Evolutionary conservation across 2,888 invertebrate genomes (phyloP).

Genomic region (Cyclophora punctaria): DNA sequence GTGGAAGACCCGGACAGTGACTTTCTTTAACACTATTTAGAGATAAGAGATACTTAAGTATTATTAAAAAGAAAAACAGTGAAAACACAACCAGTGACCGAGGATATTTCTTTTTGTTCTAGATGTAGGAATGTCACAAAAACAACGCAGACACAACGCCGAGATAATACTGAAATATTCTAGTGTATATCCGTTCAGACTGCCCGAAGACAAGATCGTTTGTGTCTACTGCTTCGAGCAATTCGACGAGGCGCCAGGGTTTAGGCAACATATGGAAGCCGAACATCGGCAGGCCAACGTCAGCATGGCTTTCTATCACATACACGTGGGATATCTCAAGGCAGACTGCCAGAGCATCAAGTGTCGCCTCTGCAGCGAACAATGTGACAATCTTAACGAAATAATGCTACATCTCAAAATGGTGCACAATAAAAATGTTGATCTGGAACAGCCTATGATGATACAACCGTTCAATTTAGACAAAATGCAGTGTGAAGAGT

Average conservation of each 20-base stretch:
- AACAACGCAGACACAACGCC: conserved; percentile 55
- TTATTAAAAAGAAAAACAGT: conserved; percentile 6
- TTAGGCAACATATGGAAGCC: conserved; percentile 51
- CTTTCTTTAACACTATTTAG: conserved; percentile 2
- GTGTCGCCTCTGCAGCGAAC: conserved; percentile 46
- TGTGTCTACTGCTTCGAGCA: conserved; percentile 63
- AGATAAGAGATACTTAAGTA: neutral
- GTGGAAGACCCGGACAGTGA: too few species aligned
- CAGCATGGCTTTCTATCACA: conserved; percentile 50
- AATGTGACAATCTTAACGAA: conserved; percentile 34
- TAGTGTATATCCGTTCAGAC: conserved; percentile 65
- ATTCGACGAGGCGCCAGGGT: conserved; percentile 43
- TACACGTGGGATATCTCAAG: conserved; percentile 54
- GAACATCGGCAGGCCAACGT: conserved; percentile 50
- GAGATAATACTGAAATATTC: conserved; percentile 59
- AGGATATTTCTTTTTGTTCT: conserved; percentile 69
- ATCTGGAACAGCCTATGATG: conserved; percentile 39
- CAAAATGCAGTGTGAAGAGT: conserved; percentile 46
- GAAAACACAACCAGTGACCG: conserved; percentile 39
- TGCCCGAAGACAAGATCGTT: conserved; percentile 55
- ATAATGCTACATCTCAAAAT: conserved; percentile 44
- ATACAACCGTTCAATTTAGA: conserved; percentile 55
- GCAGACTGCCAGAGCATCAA: conserved; percentile 53
- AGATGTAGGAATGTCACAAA: conserved; percentile 43
- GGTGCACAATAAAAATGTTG: conserved; percentile 39